Evolutionary conservation across 2,113 vertebrate genomes (phyloP).

Genomic region (Eurypyga helias): DNA sequence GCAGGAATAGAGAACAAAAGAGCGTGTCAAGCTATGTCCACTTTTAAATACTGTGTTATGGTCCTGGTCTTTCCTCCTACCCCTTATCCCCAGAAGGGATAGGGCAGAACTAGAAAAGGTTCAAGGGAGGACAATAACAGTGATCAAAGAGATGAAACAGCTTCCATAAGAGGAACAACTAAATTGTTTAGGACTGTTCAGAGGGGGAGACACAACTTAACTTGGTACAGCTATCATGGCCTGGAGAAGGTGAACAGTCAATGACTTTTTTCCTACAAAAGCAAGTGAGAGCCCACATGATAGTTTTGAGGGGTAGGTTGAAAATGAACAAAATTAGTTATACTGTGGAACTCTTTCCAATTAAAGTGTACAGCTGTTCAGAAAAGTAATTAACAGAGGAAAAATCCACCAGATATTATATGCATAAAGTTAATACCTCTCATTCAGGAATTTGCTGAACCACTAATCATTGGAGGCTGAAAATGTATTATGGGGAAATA

Average conservation of each 20-base stretch:
- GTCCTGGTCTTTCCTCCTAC: background rate
- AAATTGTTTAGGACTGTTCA: background rate
- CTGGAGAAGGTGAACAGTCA: background rate
- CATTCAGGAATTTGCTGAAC: background rate
- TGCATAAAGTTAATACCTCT: background rate
- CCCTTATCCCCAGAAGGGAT: background rate
- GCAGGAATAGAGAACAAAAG: background rate
- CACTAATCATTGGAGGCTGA: background rate
- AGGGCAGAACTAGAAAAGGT: background rate
- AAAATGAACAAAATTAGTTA: conserved; percentile 7
- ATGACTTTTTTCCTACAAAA: background rate
- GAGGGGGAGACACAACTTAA: background rate
- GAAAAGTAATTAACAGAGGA: background rate
- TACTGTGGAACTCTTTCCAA: background rate
- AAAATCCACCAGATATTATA: background rate
- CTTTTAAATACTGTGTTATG: background rate
- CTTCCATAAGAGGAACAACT: background rate
- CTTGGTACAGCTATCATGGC: background rate
- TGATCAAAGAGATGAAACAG: background rate
- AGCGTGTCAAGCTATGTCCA: background rate
- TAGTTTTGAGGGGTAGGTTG: background rate
- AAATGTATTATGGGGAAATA: background rate
- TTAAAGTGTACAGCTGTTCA: background rate
- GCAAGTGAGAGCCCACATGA: background rate
- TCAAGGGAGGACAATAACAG: background rate